Percentiles rank a stretch among this genome's conserved stretches.
These are phyloP conservation scores for Parus major DNA, from an alignment of 2,113 vertebrate genomes.

Conservation along the genomic window DNA sequence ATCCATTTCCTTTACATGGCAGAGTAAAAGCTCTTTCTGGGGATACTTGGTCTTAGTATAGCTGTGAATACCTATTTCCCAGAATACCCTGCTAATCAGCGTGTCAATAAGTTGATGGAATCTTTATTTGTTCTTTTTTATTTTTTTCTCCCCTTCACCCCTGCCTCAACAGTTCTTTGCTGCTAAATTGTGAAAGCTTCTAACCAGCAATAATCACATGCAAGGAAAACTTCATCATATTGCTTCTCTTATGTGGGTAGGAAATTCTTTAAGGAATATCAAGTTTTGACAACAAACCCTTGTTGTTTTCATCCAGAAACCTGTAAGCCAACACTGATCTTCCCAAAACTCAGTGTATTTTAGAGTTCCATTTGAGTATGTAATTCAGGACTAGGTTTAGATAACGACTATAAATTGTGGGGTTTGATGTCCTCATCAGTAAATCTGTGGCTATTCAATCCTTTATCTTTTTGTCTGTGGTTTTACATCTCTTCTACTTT, in stretches of 20 bases:
- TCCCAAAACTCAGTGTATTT: not conserved
- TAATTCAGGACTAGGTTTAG: not conserved
- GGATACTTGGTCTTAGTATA: not conserved
- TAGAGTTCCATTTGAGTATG: not conserved
- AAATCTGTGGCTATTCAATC: not conserved
- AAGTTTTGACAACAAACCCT: not conserved
- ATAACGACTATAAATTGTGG: not conserved
- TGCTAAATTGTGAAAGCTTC: not conserved
- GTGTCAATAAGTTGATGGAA: not conserved
- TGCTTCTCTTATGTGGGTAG: not conserved
- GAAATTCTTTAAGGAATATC: not conserved
- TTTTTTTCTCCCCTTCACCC: fast-evolving
- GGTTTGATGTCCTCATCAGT: not conserved
- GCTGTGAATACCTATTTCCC: not conserved
- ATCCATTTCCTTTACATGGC: not conserved
- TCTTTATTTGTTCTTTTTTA: not conserved
- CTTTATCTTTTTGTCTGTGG: not conserved
- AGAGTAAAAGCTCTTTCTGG: not conserved
- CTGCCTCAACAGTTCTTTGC: not conserved
- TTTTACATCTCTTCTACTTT: not conserved
- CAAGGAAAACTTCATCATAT: not conserved
- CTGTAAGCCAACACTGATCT: not conserved
- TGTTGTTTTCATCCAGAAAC: not conserved
- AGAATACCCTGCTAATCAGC: not conserved
- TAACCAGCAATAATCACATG: not conserved